Evolutionary conservation across 1,140 invertebrate genomes (phyloP), one percentile per base, ranked within the genome.

Genomic region (Argopecten irradians): DNA sequence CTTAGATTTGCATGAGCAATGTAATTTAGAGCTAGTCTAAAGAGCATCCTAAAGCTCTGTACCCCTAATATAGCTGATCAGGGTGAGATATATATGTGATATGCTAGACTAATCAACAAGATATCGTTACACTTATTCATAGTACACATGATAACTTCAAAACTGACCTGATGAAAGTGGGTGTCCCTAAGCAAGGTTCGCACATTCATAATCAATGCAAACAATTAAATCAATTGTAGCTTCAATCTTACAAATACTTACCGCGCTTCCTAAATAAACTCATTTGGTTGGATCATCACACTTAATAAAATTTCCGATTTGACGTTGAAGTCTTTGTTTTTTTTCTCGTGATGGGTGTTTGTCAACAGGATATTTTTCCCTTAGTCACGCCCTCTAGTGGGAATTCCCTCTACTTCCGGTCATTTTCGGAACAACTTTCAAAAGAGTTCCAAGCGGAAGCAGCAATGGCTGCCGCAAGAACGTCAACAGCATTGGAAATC

Each of bases 401-500:
- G 86, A 41, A 34, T 87, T 83, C 82, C 86, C 35, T 83, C 16
- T 13, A 34, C 82, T 83, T 87, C 86, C 86, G 46, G 86, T 83
- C 13, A 33, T 19, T 13, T 35, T 39, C 36, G 34, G 34, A 84
- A 19, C 83, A 84, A 28, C 7, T 34, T 35, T 0, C 19, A 39
- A 33, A 36, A 28, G 11, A 16, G 34, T 84, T 84, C 36, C 32
- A 19, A 71, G 22, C 32, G 32, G 19, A 71, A 71, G 22, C 55
- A 71, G 32, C 1, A 22, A 1, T 11, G 19, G 32, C 55, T 85
- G 84, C n/a, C 11, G 28, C 55, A 22, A 34, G 36, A 87, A 35
- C 87, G 33, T 82, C 86, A 71, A n/a, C 83, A 8, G 88, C 93
- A 92, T 84, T 93, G 82, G 93, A 94, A 92, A 88, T 93, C 34